Percentiles rank a stretch among this genome's conserved stretches.
These are phyloP conservation scores for Drosophila tani DNA, from an alignment of 1,140 invertebrate genomes.

Conservation along the genomic window DNA sequence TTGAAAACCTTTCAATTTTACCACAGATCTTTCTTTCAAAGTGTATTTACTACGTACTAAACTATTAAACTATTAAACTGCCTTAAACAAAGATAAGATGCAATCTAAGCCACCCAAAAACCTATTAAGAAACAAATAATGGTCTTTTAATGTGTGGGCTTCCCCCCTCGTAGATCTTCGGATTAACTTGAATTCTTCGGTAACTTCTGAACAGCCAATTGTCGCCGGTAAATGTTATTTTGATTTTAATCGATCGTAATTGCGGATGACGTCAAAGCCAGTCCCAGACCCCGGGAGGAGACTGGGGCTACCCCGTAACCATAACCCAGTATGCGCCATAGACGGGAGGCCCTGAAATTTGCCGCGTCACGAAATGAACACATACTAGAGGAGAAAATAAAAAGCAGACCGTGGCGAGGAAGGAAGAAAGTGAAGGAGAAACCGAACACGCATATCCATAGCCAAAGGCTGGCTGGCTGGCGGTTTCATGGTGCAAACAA, in stretches of 20 bases:
- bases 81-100: not conserved
- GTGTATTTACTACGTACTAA: not conserved
- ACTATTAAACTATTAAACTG: not conserved
- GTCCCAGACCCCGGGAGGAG: constrained; percentile 1
- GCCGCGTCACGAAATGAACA: constrained; percentile 62
- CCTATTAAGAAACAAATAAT: constrained; percentile 9
- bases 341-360: constrained; percentile 61
- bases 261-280: constrained; percentile 52
- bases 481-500: constrained; percentile 60
- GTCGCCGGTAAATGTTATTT: constrained; percentile 56
- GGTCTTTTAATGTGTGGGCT: constrained; percentile 13
- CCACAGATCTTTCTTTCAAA: not conserved
- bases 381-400: constrained; percentile 19
- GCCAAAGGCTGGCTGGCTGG: constrained; percentile 28
- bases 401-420: constrained; percentile 5
- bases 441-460: constrained; percentile 67
- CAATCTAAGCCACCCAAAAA: not conserved
- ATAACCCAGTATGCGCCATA: constrained; percentile 40
- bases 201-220: constrained; percentile 26
- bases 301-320: constrained; percentile 34
- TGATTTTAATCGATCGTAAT: constrained; percentile 71
- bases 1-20: no score
- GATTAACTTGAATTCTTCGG: constrained; percentile 9
- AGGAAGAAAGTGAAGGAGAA: constrained; percentile 40
- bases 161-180: constrained; percentile 12